Evolutionary conservation across 2,113 vertebrate genomes (phyloP).

Genomic region (Eulemur rufifrons): DNA sequence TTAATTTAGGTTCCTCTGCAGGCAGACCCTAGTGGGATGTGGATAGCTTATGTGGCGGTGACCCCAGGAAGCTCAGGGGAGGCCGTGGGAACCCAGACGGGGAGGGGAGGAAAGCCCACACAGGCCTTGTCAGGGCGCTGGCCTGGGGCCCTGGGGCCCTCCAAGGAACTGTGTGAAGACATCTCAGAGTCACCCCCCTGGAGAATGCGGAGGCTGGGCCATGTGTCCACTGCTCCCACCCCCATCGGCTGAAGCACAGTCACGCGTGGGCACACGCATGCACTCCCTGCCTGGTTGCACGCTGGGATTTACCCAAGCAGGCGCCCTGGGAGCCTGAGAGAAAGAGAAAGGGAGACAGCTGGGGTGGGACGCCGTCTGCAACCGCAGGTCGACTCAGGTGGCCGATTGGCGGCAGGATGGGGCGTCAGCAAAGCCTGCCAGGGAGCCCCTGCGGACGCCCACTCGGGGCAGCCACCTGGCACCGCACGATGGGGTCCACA

Average conservation of each 20-base stretch:
- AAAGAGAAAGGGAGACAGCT: background rate
- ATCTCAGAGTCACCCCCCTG: background rate
- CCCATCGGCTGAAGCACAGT: background rate
- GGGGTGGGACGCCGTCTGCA: accelerated
- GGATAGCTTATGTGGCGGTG: background rate
- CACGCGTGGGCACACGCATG: background rate
- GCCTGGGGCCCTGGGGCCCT: accelerated
- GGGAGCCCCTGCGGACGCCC: background rate
- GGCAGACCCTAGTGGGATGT: background rate
- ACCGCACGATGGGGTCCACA: accelerated
- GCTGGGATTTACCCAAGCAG: background rate
- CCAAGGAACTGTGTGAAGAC: background rate
- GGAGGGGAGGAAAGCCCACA: background rate
- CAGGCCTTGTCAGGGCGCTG: background rate
- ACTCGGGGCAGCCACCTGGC: accelerated
- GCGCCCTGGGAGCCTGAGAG: background rate
- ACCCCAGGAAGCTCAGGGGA: background rate
- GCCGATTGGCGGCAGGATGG: background rate
- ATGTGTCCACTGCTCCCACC: background rate
- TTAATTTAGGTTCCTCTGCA: background rate
- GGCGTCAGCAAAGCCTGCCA: background rate
- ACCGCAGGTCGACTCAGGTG: background rate
- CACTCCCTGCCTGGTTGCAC: background rate
- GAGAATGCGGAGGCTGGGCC: background rate
- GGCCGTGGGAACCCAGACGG: background rate